phyloP scores from a whole-genome alignment of 2,113 vertebrate genomes.

The Hystrix cristata region DNA sequence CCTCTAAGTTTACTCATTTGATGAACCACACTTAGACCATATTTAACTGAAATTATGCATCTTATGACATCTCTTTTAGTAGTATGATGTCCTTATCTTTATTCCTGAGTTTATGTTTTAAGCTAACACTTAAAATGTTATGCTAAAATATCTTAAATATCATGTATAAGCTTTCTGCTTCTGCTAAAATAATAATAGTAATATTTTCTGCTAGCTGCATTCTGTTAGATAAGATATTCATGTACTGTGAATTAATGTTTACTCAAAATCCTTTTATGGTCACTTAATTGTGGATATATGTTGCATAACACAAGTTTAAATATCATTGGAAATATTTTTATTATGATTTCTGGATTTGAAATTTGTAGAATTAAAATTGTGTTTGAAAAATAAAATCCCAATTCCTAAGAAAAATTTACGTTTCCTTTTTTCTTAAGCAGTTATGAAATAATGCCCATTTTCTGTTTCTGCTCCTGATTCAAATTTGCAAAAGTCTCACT shows the following conservation, averaged over 20 bases:
- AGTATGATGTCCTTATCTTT: not conserved
- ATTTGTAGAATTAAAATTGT: not conserved
- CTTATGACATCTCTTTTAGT: not conserved
- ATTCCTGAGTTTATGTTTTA: not conserved
- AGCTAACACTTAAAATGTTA: not conserved
- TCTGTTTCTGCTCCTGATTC: not conserved
- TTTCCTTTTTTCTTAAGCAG: not conserved
- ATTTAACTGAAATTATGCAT: not conserved
- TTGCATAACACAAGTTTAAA: not conserved
- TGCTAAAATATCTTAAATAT: not conserved
- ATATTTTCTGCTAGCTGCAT: not conserved
- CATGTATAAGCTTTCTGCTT: not conserved
- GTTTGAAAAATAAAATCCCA: slow-evolving; percentile 36
- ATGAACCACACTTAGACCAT: not conserved
- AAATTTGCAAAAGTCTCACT: not conserved
- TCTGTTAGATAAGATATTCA: not conserved
- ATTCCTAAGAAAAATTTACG: not conserved
- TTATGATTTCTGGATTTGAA: slow-evolving; percentile 13
- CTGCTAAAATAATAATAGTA: not conserved
- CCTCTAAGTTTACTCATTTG: not conserved
- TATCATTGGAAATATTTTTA: not conserved
- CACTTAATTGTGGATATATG: not conserved
- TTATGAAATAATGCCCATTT: not conserved
- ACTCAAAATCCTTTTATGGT: not conserved
- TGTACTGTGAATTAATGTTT: not conserved